A percentile compares a stretch with the other conserved stretches of the same genome.
phyloP scores from a whole-genome alignment of 2,888 invertebrate genomes.

The Macaria liturata region DNA sequence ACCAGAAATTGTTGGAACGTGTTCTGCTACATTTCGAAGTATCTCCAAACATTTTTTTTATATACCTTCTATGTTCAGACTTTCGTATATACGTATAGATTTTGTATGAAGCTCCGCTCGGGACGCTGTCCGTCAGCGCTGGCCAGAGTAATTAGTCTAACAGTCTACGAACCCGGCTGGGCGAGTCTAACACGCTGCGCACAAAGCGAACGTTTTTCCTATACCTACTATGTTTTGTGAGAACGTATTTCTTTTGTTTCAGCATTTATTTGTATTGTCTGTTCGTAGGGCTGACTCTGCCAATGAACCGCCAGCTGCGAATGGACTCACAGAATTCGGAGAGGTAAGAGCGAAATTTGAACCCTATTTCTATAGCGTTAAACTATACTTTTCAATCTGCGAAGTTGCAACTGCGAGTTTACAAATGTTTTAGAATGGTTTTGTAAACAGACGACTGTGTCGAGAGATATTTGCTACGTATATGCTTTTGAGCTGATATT shows the following conservation, averaged over 20 bases:
- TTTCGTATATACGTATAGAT: too few relatives aligned
- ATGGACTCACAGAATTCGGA: constrained; percentile 79
- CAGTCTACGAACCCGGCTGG: constrained; percentile 10
- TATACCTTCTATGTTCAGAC: too few relatives aligned
- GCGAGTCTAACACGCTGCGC: constrained; percentile 24
- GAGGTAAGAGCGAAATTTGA: constrained; percentile 65
- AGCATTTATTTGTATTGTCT: constrained; percentile 64
- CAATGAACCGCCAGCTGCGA: constrained; percentile 71
- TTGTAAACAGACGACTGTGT: background rate
- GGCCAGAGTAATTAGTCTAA: constrained; percentile 13
- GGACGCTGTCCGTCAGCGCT: background rate
- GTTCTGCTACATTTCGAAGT: too few relatives aligned
- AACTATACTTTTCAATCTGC: constrained; percentile 12
- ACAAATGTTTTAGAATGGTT: constrained; percentile 1
- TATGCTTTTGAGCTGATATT: too few relatives aligned
- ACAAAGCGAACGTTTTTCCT: constrained; percentile 42
- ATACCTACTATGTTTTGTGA: background rate
- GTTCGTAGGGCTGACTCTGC: constrained; percentile 81
- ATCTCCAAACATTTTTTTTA: too few relatives aligned
- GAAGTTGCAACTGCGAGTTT: constrained; percentile 32
- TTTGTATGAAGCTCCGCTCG: too few relatives aligned
- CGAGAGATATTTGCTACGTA: too few relatives aligned
- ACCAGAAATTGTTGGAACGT: too few relatives aligned
- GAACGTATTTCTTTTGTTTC: constrained; percentile 44
- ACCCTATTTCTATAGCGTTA: constrained; percentile 10